Evolutionary conservation across 2,113 vertebrate genomes (phyloP).

Genomic region (Nettapus auritus): DNA sequence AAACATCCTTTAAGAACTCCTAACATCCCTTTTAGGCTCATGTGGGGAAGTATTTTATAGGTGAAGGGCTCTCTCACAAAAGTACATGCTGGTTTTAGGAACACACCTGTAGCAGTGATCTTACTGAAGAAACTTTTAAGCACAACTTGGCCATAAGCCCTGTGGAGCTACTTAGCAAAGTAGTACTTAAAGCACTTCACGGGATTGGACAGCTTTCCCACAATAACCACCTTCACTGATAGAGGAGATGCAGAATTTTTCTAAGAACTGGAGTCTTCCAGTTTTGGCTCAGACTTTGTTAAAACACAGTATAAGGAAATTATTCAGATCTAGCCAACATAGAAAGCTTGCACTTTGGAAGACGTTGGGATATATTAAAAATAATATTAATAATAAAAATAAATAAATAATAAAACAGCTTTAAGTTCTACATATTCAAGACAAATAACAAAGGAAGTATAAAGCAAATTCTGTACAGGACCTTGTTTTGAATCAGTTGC

Average conservation of each 20-base stretch:
- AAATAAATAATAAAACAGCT: neutral
- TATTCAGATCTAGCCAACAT: neutral
- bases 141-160: neutral
- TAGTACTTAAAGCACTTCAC: neutral
- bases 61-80: neutral
- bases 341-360: neutral
- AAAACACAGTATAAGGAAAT: neutral
- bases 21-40: neutral
- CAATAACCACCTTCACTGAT: slow-evolving; percentile 38
- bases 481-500: neutral
- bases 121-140: neutral
- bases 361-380: neutral
- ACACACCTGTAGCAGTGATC: neutral
- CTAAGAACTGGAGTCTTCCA: neutral
- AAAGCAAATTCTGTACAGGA: neutral
- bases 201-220: neutral
- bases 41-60: neutral
- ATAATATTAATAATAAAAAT: too few species aligned
- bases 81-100: neutral
- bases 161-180: neutral
- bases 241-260: neutral
- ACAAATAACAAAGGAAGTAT: neutral
- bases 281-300: neutral
- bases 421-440: neutral
- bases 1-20: neutral